Base-by-base conservation (phyloP, 2,113 vertebrate genomes). In the Onychostruthus taczanowskii region DNA sequence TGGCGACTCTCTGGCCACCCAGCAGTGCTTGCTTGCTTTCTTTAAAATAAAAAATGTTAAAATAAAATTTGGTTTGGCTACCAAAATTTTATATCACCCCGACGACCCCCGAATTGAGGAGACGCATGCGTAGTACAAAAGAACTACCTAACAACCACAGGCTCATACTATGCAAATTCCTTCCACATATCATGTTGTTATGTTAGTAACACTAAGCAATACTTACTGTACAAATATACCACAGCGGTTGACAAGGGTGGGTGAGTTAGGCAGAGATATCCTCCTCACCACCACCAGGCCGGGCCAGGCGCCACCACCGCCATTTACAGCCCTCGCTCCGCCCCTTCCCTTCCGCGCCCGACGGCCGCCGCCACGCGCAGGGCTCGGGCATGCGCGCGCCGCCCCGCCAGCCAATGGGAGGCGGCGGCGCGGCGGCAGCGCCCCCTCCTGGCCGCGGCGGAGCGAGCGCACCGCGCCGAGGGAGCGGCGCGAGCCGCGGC, bases 281-380 rank as follows among this genome's bases (percentile, higher is more conserved):
- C 58, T 9, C 28, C 28, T 21, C 30, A 11, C 28, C 17, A 27
- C 13, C 22, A 21, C 9, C 39, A 1, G 21, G 27, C 43, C 33
- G 3, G 13, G 10, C n/a, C 50, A 4, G 77, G 3, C 0, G 0
- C 16, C 63, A 1, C 6, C 10, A 8, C 28, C 22, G 28, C 23
- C 15, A 15, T 23, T 30, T 8, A 2, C 55, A 15, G 5, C 4
- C 5, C 5, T 2, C 2, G 26, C 21, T 23, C 53, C 82, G 5
- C 21, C 82, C 56, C 50, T 21, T 23, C 55, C 61, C 21, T 1
- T 27, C 27, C 35, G 7, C 58, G 24, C 20, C 68, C 80, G 52
- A 66, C 83, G 62, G 27, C 68, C 43, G 39, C 18, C 49, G 30
- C 46, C 52, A 7, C 10, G 8, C 58, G 52, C 70, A 0, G 3